Conservation (phyloP, 2,113 vertebrate genomes). For the Thermophis baileyi region DNA sequence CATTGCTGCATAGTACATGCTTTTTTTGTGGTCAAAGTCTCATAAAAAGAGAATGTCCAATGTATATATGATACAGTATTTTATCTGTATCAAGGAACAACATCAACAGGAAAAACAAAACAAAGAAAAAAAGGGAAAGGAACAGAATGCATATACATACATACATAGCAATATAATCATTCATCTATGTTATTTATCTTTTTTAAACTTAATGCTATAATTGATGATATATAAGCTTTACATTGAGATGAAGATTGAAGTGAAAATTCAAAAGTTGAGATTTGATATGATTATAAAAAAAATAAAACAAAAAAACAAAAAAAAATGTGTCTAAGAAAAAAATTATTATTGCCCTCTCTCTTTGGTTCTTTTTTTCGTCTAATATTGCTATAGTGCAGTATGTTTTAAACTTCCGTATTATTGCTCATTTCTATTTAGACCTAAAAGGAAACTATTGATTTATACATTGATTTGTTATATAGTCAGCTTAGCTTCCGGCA, state of each 20-base stretch:
- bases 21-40: not conserved
- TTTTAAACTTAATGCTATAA: not conserved
- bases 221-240: not conserved
- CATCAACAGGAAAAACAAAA: not conserved
- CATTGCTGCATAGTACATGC: not conserved
- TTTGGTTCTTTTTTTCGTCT: not conserved
- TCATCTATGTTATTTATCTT: not conserved
- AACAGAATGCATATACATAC: not conserved
- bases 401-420: not conserved
- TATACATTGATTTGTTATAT: not conserved
- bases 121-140: not conserved
- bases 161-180: not conserved
- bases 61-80: not conserved
- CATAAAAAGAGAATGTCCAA: not conserved
- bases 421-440: not conserved
- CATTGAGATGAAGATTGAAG: not conserved
- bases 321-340: not conserved
- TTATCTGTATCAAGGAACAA: not conserved
- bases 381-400: not conserved
- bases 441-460: not conserved
- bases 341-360: not conserved
- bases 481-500: not conserved
- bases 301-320: not conserved
- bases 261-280: not conserved
- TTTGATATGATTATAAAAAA: not conserved